Conservation (phyloP, 2,888 invertebrate species). For the Volucella inanis region DNA sequence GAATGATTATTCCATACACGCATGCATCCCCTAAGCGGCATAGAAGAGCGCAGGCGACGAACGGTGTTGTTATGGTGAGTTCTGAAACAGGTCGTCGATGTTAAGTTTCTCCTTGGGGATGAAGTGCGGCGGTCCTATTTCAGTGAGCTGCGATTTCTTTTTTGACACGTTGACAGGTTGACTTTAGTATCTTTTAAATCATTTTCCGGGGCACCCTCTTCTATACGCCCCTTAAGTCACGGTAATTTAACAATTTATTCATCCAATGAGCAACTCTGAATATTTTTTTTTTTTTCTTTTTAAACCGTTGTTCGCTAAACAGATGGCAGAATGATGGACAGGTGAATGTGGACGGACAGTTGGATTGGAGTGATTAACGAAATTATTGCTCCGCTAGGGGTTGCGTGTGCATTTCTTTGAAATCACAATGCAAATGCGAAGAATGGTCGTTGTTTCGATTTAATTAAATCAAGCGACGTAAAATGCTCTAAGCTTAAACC, state of each 20-base stretch:
- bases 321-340: constrained; percentile 72
- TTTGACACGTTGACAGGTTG: constrained; percentile 69
- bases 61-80: constrained; percentile 4
- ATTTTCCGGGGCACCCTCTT: background rate
- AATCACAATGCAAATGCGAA: constrained; percentile 65
- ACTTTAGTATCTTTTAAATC: constrained; percentile 40
- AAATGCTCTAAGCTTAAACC: constrained; percentile 37
- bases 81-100: constrained; percentile 1
- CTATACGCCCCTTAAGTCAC: constrained; percentile 37
- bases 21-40: constrained; percentile 40
- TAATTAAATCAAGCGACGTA: constrained; percentile 69
- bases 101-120: constrained; percentile 5
- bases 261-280: constrained; percentile 41
- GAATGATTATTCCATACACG: constrained; percentile 41
- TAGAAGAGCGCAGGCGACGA: background rate
- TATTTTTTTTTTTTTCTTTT: background rate
- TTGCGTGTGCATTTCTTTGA: constrained; percentile 69
- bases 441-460: constrained; percentile 59
- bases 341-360: constrained; percentile 72
- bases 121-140: constrained; percentile 9
- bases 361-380: constrained; percentile 72
- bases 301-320: constrained; percentile 47
- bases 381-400: constrained; percentile 73
- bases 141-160: constrained; percentile 41
- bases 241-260: constrained; percentile 72